Percentiles rank a stretch among this genome's conserved stretches.
These are phyloP conservation scores for Lophius piscatorius DNA, from an alignment of 2,113 vertebrate species.

Conservation along the genomic window DNA sequence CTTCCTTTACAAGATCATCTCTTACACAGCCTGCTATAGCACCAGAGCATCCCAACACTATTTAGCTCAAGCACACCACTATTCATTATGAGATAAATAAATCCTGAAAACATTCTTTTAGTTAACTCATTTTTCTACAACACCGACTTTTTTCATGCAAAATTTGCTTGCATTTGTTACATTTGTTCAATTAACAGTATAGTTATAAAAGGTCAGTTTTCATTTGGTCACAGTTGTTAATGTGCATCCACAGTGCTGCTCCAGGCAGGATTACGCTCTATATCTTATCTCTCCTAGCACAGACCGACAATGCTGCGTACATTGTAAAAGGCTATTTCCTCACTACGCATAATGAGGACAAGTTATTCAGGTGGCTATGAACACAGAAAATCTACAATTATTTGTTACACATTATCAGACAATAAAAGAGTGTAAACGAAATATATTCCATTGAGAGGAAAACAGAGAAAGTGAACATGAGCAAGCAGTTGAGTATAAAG, in stretches of 20 bases:
- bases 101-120: constrained; percentile 13
- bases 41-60: not conserved
- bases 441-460: not conserved
- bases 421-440: not conserved
- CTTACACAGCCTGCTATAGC: not conserved
- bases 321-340: constrained; percentile 16
- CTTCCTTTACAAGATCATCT: constrained; percentile 17
- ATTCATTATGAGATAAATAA: constrained; percentile 4
- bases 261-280: constrained; percentile 15
- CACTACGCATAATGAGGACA: not conserved
- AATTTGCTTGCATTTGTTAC: constrained; percentile 13
- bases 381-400: constrained; percentile 2
- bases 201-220: constrained; percentile 7
- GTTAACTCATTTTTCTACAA: constrained; percentile 7
- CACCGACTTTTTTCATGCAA: constrained; percentile 17
- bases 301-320: constrained; percentile 3
- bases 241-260: constrained; percentile 14
- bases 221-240: constrained; percentile 22
- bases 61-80: too few relatives aligned
- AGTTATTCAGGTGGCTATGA: constrained; percentile 4
- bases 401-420: not conserved
- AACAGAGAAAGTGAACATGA: not conserved
- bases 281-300: constrained; percentile 1
- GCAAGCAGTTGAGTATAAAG: not conserved
- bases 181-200: too few relatives aligned